A percentile compares a stretch with the other conserved stretches of the same genome.
Evolutionary conservation across 2,797 vertebrate genomes (phyloP).

Genomic region (Adrianichthys oophorus): DNA sequence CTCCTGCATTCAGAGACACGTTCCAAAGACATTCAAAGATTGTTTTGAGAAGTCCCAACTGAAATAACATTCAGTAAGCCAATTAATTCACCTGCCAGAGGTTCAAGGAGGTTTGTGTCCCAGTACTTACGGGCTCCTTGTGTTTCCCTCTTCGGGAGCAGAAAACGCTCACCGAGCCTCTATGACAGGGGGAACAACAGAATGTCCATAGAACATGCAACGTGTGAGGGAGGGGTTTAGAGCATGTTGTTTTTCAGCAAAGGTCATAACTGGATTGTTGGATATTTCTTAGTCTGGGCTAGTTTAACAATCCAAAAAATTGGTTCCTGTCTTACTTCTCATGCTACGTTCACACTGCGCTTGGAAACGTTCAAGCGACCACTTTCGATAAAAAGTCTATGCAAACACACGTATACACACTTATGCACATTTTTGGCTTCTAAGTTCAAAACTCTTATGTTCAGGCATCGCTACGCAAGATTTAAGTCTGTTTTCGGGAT

Average conservation of each 20-base stretch:
- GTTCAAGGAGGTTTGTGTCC: conserved; percentile 64
- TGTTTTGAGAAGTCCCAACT: conserved; percentile 74
- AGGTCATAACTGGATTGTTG: conserved; percentile 23
- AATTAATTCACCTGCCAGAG: conserved; percentile 76
- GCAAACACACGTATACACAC: too few relatives aligned
- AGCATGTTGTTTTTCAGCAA: conserved; percentile 20
- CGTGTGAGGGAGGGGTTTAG: conserved; percentile 8
- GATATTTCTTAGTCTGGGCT: too few relatives aligned
- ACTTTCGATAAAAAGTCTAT: too few relatives aligned
- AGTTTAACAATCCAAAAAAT: too few relatives aligned
- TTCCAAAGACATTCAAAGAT: conserved; percentile 70
- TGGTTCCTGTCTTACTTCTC: too few relatives aligned
- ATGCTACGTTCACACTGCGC: too few relatives aligned
- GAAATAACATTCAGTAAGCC: conserved; percentile 76
- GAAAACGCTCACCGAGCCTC: conserved; percentile 40
- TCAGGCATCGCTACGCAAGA: too few relatives aligned
- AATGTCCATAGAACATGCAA: conserved; percentile 32
- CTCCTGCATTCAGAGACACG: conserved; percentile 62
- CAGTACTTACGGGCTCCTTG: conserved; percentile 49
- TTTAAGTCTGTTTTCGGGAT: too few relatives aligned
- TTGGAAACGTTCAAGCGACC: too few relatives aligned
- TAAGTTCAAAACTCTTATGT: too few relatives aligned
- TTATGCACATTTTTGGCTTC: too few relatives aligned
- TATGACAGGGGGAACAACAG: conserved; percentile 36
- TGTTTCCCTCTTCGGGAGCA: conserved; percentile 47